These are phyloP conservation scores for Microcaecilia unicolor DNA, from an alignment of 2,797 vertebrate genomes.

Conservation along the genomic window DNA sequence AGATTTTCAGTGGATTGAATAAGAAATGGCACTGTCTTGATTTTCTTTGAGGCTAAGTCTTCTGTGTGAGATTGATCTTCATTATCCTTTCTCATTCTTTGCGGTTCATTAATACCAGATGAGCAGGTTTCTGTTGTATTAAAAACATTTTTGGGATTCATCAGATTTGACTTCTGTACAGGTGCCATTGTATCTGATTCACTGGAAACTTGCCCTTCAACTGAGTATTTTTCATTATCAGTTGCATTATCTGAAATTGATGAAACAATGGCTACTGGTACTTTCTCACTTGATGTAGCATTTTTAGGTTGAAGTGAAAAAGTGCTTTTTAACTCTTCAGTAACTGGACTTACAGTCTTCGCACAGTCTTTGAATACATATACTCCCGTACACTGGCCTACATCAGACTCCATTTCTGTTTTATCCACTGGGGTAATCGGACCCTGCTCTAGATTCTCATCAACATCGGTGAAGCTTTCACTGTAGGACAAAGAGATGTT, in stretches of 20 bases:
- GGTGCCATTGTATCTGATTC: not conserved
- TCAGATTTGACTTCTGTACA: not conserved
- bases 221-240: not conserved
- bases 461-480: not conserved
- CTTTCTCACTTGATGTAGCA: not conserved
- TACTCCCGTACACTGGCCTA: not conserved
- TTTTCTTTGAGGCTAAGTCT: not conserved
- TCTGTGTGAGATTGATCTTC: not conserved
- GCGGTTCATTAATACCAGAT: not conserved
- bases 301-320: not conserved
- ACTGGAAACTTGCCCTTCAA: accelerated
- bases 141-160: not conserved
- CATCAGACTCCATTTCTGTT: not conserved
- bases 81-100: not conserved
- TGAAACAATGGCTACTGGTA: not conserved
- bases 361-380: accelerated
- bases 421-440: not conserved
- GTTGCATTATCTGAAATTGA: not conserved
- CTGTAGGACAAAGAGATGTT: not conserved
- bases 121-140: not conserved
- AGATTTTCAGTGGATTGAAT: not conserved
- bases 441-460: not conserved
- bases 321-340: not conserved
- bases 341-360: not conserved
- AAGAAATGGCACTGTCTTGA: not conserved